Conservation (phyloP, 2,797 vertebrate species). For the Huso huso region DNA sequence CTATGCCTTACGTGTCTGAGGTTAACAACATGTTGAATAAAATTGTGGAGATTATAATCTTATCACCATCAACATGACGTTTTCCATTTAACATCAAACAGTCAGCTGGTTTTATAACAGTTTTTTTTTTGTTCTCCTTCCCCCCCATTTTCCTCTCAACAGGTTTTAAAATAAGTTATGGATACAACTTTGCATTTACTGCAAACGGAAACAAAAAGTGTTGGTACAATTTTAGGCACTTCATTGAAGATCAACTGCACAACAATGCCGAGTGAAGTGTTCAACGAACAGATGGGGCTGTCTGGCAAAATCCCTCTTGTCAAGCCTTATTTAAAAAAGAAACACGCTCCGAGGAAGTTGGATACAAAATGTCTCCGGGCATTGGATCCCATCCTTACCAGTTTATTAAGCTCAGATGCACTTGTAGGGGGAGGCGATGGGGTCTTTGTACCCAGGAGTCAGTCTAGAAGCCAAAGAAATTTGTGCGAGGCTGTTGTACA, state of each 20-base stretch:
- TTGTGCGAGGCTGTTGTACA: slow-evolving; percentile 76
- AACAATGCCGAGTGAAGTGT: slow-evolving; percentile 53
- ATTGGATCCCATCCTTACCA: slow-evolving; percentile 80
- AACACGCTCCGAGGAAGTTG: slow-evolving; percentile 75
- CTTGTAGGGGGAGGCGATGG: slow-evolving; percentile 64
- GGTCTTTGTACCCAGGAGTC: slow-evolving; percentile 77
- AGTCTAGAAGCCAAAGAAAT: slow-evolving; percentile 51
- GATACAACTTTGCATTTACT: slow-evolving; percentile 62
- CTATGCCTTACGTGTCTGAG: slow-evolving; percentile 38
- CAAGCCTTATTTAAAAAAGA: slow-evolving; percentile 95
- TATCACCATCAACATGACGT: too few species aligned
- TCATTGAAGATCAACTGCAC: slow-evolving; percentile 39
- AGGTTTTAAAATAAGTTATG: slow-evolving; percentile 40
- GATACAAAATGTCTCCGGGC: slow-evolving; percentile 76
- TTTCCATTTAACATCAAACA: too few species aligned
- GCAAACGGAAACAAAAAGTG: slow-evolving; percentile 48
- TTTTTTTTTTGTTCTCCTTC: too few species aligned
- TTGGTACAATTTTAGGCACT: slow-evolving; percentile 41
- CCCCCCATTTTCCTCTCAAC: slow-evolving; percentile 28
- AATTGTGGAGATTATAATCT: too few species aligned
- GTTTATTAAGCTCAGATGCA: slow-evolving; percentile 72
- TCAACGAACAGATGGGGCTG: slow-evolving; percentile 64
- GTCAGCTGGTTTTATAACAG: too few species aligned
- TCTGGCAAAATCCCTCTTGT: slow-evolving; percentile 81
- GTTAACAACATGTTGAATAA: slow-evolving; percentile 10